A percentile compares a stretch with the other conserved stretches of the same genome.
Conservation (phyloP, 2,888 invertebrate species). For the Drosophila subquinaria region DNA sequence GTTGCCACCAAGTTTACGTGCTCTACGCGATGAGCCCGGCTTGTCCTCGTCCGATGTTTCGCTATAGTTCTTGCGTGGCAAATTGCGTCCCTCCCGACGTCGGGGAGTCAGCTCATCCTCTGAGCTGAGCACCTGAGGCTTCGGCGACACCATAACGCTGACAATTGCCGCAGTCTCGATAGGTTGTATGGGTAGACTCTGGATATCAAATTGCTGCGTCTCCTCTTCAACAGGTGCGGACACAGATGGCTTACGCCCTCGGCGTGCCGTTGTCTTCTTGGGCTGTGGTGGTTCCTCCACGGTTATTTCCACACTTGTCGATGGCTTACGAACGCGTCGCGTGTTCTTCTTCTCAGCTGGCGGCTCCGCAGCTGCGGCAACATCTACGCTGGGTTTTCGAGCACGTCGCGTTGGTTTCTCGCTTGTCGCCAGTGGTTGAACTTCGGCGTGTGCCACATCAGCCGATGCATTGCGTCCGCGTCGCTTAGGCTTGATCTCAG, state of each 20-base stretch:
- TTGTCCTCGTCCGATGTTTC: constrained; percentile 62
- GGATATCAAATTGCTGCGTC: constrained; percentile 6
- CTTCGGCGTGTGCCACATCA: constrained; percentile 14
- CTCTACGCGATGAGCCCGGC: constrained; percentile 35
- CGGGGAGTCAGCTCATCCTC: constrained; percentile 62
- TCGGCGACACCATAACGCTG: constrained; percentile 8
- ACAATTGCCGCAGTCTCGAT: constrained; percentile 2
- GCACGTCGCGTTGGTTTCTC: constrained; percentile 24
- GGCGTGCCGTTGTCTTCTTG: constrained; percentile 39
- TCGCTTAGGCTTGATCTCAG: constrained; percentile 30
- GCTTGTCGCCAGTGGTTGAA: not conserved
- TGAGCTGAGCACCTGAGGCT: constrained; percentile 14
- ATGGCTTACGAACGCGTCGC: constrained; percentile 54
- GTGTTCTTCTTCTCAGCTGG: constrained; percentile 16
- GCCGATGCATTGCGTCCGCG: constrained; percentile 34
- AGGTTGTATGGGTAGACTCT: constrained; percentile 11
- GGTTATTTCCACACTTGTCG: constrained; percentile 26
- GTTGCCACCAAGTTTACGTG: constrained; percentile 40
- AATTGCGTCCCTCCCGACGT: constrained; percentile 67
- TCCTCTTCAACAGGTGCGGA: constrained; percentile 15
- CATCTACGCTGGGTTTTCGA: constrained; percentile 35
- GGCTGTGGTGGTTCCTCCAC: constrained; percentile 13
- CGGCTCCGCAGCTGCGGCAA: constrained; percentile 16
- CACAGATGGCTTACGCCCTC: constrained; percentile 35
- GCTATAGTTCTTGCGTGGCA: constrained; percentile 67